These are phyloP conservation scores for Conus ventricosus DNA, from an alignment of 1,140 invertebrate species.

Conservation along the genomic window DNA sequence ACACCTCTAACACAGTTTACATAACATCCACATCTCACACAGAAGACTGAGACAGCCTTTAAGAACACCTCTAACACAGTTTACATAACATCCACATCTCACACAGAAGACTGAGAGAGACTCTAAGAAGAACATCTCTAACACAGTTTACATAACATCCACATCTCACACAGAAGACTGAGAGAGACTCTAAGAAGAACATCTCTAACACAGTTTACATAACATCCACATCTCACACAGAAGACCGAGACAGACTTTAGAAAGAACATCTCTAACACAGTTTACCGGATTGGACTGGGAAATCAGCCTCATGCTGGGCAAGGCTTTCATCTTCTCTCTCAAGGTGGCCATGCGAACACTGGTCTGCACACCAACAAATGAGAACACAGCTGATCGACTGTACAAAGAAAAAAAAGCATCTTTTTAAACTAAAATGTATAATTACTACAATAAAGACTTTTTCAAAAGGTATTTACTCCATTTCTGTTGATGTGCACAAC, in stretches of 20 bases:
- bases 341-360: background rate
- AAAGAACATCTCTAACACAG: background rate
- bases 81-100: background rate
- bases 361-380: background rate
- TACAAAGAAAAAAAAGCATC: background rate
- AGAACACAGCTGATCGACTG: background rate
- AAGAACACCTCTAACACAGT: background rate
- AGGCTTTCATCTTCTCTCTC: constrained; percentile 9
- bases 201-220: too few species aligned
- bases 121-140: too few species aligned
- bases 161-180: background rate
- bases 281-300: constrained; percentile 14
- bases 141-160: too few species aligned
- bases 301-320: background rate
- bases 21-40: background rate
- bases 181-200: background rate
- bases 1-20: too few species aligned
- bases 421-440: too few species aligned
- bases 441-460: too few species aligned
- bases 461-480: too few species aligned
- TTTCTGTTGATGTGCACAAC: too few species aligned
- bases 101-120: too few species aligned
- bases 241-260: background rate
- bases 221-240: background rate
- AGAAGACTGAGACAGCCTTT: background rate